phyloP scores from a whole-genome alignment of 1,140 invertebrate genomes.

The Bombus picipes region DNA sequence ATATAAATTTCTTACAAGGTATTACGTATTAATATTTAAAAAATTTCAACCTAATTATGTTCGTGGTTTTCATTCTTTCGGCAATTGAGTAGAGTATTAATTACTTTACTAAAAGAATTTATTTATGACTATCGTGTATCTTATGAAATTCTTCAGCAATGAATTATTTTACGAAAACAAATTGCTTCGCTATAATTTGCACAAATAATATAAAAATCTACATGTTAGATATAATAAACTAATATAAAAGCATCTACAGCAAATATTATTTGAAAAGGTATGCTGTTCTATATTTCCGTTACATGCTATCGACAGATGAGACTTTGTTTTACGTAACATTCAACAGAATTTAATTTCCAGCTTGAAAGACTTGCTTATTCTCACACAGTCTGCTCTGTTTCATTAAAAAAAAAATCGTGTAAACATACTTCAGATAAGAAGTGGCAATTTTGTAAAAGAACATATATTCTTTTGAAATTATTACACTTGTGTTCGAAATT shows the following conservation, averaged over 20 bases:
- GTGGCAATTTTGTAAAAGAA: not conserved
- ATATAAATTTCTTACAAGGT: not conserved
- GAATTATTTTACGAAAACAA: not conserved
- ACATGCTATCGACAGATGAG: conserved; percentile 19
- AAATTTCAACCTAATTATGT: not conserved
- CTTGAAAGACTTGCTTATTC: not conserved
- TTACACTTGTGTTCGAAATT: not conserved
- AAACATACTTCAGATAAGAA: not conserved
- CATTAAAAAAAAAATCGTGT: not conserved
- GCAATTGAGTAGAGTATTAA: not conserved
- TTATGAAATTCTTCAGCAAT: not conserved
- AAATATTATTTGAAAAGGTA: not conserved
- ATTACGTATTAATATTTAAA: not conserved
- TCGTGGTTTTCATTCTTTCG: not conserved
- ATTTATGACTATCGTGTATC: not conserved
- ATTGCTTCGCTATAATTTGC: not conserved
- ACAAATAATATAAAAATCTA: not conserved
- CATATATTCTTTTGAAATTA: not conserved
- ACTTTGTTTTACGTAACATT: conserved; percentile 7
- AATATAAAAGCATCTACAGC: not conserved
- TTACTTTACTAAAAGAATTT: not conserved
- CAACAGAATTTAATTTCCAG: conserved; percentile 3
- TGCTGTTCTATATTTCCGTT: not conserved
- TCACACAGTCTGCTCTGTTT: not conserved
- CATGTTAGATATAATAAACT: too few species aligned